Evolutionary conservation across 2,113 vertebrate species (phyloP).

Genomic region (Ageneiosus marmoratus): DNA sequence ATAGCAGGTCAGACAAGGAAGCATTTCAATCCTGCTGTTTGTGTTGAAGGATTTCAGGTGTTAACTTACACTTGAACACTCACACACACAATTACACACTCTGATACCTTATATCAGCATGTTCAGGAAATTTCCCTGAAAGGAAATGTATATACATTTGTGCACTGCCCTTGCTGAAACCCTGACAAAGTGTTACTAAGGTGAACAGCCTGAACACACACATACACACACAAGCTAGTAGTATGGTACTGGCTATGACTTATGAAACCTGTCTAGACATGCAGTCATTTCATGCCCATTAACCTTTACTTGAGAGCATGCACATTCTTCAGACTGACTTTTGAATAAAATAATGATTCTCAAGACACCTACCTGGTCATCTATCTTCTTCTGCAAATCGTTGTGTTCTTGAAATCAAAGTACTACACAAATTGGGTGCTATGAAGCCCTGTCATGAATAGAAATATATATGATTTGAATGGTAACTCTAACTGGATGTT

Average conservation of each 20-base stretch:
- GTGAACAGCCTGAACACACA: neutral
- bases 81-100: neutral
- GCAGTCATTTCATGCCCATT: slow-evolving; percentile 25
- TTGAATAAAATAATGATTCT: slow-evolving; percentile 1
- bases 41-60: neutral
- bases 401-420: neutral
- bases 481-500: no score
- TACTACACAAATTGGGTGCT: neutral
- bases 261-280: neutral
- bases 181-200: neutral
- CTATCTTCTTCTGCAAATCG: neutral
- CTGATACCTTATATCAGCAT: neutral
- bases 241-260: neutral
- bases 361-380: neutral
- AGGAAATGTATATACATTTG: neutral
- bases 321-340: slow-evolving; percentile 24
- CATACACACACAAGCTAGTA: neutral
- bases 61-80: neutral
- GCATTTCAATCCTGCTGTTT: neutral
- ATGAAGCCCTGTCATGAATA: neutral
- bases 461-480: neutral
- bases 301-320: slow-evolving; percentile 7
- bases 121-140: neutral
- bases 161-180: neutral
- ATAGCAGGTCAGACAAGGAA: neutral